A percentile compares a stretch with the other conserved stretches of the same genome.
Evolutionary conservation across 1,140 invertebrate genomes (phyloP).

Genomic region (Anoplophora glabripennis): DNA sequence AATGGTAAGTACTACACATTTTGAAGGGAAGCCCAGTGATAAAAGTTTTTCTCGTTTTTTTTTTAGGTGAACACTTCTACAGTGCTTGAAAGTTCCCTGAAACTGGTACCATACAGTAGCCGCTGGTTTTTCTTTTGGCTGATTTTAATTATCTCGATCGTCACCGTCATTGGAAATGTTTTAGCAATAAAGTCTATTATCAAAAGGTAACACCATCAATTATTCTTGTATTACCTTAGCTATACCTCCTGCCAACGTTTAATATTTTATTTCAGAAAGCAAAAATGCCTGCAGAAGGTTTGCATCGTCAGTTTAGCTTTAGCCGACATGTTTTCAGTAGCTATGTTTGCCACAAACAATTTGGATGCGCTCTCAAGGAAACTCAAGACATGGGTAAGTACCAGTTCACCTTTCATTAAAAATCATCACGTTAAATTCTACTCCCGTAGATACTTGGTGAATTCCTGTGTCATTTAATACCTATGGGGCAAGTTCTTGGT

Average conservation of each 20-base stretch:
- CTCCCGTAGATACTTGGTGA: constrained; percentile 45
- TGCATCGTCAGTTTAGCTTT: constrained; percentile 51
- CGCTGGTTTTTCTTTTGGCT: constrained; percentile 23
- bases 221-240: too few species aligned
- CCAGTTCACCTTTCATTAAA: not conserved
- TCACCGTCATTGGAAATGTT: constrained; percentile 35
- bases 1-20: too few species aligned
- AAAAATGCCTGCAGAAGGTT: constrained; percentile 43
- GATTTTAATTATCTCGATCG: constrained; percentile 25
- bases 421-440: not conserved
- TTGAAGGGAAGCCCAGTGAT: too few species aligned
- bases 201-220: constrained; percentile 11
- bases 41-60: too few species aligned
- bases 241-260: not conserved
- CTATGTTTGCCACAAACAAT: constrained; percentile 40
- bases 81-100: not conserved
- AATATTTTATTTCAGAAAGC: constrained; percentile 35
- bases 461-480: constrained; percentile 52
- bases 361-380: constrained; percentile 39
- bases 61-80: too few species aligned
- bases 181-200: constrained; percentile 34
- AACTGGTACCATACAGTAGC: not conserved
- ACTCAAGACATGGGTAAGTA: constrained; percentile 41
- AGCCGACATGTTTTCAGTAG: constrained; percentile 48
- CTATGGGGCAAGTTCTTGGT: constrained; percentile 52